Conservation (phyloP, 1,140 invertebrate genomes). For the Penaeus vannamei region DNA sequence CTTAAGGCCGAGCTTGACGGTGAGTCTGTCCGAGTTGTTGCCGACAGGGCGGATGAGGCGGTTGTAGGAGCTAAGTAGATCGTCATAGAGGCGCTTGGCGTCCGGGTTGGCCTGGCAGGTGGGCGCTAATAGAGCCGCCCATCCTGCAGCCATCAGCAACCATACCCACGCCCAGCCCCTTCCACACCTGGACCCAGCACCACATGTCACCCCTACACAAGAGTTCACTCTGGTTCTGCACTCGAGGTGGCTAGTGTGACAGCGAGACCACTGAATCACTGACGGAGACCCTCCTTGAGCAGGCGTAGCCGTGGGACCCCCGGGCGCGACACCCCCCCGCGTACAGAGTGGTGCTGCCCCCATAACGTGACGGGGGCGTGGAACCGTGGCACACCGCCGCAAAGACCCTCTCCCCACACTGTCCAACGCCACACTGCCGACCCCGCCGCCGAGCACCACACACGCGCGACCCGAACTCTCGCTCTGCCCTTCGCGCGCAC, state of each 20-base stretch:
- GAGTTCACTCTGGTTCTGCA: constrained; percentile 48
- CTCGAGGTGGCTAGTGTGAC: constrained; percentile 20
- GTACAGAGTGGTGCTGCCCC: constrained; percentile 51
- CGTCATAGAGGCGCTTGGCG: constrained; percentile 58
- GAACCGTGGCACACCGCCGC: constrained; percentile 5
- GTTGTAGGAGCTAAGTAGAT: constrained; percentile 60
- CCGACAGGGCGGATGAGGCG: constrained; percentile 60
- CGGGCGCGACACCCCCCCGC: constrained; percentile 41
- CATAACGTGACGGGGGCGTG: constrained; percentile 48
- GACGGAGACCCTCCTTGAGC: constrained; percentile 24
- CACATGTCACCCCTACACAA: neutral
- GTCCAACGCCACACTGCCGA: constrained; percentile 53
- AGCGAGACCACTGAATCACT: constrained; percentile 40
- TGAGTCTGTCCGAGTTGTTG: constrained; percentile 62
- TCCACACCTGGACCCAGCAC: constrained; percentile 25
- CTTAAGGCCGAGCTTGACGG: constrained; percentile 60
- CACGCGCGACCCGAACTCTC: constrained; percentile 38
- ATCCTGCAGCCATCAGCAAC: constrained; percentile 46
- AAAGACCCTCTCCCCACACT: constrained; percentile 46
- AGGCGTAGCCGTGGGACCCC: constrained; percentile 25
- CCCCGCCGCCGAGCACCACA: constrained; percentile 35
- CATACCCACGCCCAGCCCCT: constrained; percentile 47
- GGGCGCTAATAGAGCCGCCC: constrained; percentile 50
- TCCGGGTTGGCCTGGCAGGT: constrained; percentile 62
- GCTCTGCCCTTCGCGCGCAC: neutral